Percentiles rank a stretch among this genome's conserved stretches.
These are phyloP conservation scores for Aphidoletes aphidimyza DNA, from an alignment of 2,888 invertebrate species.

Conservation along the genomic window DNA sequence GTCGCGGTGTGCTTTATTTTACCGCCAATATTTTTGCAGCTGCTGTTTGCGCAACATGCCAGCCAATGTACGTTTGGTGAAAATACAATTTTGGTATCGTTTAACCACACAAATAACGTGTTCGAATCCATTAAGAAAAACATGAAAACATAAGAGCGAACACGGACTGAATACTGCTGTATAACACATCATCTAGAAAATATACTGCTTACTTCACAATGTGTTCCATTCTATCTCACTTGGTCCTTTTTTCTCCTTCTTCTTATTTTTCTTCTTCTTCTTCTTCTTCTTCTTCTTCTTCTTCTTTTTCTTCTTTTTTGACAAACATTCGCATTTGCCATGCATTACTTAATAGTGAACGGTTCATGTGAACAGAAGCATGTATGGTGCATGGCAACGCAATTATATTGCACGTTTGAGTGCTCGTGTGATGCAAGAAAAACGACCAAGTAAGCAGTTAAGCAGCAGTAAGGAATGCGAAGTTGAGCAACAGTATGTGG, in stretches of 20 bases:
- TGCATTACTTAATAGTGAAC: neutral
- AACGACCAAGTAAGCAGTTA: neutral
- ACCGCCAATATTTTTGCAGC: neutral
- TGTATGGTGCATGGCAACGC: conserved; percentile 36
- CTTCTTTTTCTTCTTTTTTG: no score
- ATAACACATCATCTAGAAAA: conserved; percentile 25
- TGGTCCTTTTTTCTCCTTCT: neutral
- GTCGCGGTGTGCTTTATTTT: neutral
- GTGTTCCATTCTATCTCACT: neutral
- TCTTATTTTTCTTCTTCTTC: neutral
- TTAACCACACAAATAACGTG: conserved; percentile 51
- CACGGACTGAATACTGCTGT: neutral
- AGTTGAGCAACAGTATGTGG: no score
- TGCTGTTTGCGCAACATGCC: neutral
- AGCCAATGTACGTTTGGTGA: neutral
- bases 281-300: no score
- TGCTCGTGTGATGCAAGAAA: neutral
- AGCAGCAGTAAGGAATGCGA: no score
- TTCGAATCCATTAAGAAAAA: conserved; percentile 44
- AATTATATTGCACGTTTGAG: neutral
- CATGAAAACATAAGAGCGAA: conserved; percentile 40
- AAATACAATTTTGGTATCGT: conserved; percentile 42
- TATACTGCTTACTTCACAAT: neutral
- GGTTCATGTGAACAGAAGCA: neutral
- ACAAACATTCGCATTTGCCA: neutral